These are phyloP conservation scores for Apostichopus japonicus DNA, from an alignment of 35 echinoderm and acorn worm species.

Conservation along the genomic window DNA sequence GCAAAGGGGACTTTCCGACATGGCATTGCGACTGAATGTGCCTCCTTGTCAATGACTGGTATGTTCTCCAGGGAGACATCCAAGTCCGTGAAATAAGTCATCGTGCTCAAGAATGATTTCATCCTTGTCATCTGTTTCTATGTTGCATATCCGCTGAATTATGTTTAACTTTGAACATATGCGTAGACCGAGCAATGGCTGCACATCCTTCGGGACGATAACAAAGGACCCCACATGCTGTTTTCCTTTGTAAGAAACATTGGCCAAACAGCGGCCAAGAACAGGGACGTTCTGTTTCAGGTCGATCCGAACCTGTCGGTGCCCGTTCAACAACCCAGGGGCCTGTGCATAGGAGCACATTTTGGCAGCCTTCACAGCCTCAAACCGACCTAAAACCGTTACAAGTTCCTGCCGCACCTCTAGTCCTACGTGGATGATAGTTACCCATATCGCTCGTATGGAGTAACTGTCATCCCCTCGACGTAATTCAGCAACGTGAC, in stretches of 20 bases:
- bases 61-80: conserved; percentile 53
- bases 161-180: conserved; percentile 13
- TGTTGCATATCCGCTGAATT: background rate
- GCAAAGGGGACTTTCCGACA: conserved; percentile 69
- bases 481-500: too few species aligned
- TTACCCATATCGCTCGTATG: too few species aligned
- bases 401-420: too few species aligned
- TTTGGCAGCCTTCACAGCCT: too few species aligned
- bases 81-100: conserved; percentile 65
- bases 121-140: background rate
- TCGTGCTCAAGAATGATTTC: conserved; percentile 6
- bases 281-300: background rate
- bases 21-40: conserved; percentile 19
- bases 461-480: too few species aligned
- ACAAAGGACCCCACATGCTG: background rate
- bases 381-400: too few species aligned
- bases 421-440: too few species aligned
- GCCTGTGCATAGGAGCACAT: too few species aligned
- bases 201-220: conserved; percentile 23
- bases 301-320: too few species aligned
- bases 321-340: too few species aligned
- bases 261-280: background rate
- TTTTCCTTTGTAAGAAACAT: background rate
- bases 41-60: conserved; percentile 7
- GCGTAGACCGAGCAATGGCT: conserved; percentile 30